Conservation (phyloP, 1,140 invertebrate genomes). For the Ctenoplectra terminalis region DNA sequence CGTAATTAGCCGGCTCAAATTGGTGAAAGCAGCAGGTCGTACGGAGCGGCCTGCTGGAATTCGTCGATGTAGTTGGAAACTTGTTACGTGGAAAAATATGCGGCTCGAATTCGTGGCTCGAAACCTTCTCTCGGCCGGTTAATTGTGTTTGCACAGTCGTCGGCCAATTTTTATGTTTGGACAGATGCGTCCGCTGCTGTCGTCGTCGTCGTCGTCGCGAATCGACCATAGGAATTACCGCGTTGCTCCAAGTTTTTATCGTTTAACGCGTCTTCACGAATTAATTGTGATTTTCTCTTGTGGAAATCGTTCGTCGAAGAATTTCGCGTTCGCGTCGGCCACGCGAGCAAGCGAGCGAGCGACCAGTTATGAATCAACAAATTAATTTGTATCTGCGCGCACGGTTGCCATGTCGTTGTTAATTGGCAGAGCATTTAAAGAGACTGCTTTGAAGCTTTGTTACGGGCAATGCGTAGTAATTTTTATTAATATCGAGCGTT, state of each 20-base stretch:
- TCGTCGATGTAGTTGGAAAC: slow-evolving; percentile 54
- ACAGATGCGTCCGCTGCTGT: slow-evolving; percentile 28
- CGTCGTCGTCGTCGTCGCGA: neutral
- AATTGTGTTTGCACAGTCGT: slow-evolving; percentile 63
- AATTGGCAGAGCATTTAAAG: neutral
- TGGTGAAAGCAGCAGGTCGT: slow-evolving; percentile 38
- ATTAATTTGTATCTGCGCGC: neutral
- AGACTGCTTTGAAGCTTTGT: neutral
- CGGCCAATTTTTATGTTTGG: slow-evolving; percentile 43
- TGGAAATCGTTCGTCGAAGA: slow-evolving; percentile 2
- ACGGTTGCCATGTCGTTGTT: neutral
- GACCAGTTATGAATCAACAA: neutral
- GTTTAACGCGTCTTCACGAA: neutral
- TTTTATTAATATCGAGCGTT: neutral
- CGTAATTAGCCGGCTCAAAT: slow-evolving; percentile 67
- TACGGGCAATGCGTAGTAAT: neutral
- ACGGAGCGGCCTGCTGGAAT: slow-evolving; percentile 24
- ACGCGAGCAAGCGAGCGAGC: neutral
- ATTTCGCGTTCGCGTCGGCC: neutral
- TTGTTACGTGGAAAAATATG: slow-evolving; percentile 32
- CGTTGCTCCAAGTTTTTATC: no score
- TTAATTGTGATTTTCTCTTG: neutral
- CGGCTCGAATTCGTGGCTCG: slow-evolving; percentile 33
- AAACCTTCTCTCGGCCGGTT: slow-evolving; percentile 17
- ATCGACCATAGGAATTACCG: slow-evolving; percentile 41